A percentile compares a stretch with the other conserved stretches of the same genome.
phyloP scores from a whole-genome alignment of 1,140 invertebrate species.

The Pteromalus puparum region DNA sequence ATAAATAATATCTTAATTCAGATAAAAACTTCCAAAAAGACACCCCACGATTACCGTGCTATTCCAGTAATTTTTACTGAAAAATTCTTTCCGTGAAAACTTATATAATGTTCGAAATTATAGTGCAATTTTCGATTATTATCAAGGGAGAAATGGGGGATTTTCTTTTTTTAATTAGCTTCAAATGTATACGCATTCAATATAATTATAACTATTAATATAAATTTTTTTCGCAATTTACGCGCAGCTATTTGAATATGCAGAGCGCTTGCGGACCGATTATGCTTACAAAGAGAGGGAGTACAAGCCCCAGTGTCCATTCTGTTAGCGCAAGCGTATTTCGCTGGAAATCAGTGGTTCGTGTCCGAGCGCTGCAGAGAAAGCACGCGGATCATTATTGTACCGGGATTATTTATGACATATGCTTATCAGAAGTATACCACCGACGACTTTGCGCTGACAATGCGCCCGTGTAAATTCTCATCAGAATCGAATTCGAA shows the following conservation, averaged over 20 bases:
- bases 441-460: conserved; percentile 22
- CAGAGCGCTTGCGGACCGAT: neutral
- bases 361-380: neutral
- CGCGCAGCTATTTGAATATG: neutral
- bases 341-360: conserved; percentile 24
- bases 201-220: no score
- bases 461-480: conserved; percentile 17
- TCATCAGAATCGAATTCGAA: conserved; percentile 32
- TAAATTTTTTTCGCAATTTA: neutral
- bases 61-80: no score
- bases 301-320: neutral
- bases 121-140: no score
- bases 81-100: no score
- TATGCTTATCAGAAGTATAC: conserved; percentile 43
- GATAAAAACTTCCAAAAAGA: no score
- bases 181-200: no score
- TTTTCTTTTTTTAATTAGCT: no score
- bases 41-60: no score
- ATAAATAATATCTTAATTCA: no score
- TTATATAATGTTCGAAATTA: no score
- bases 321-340: conserved; percentile 23
- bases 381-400: neutral
- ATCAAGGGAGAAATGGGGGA: no score
- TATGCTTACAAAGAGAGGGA: neutral
- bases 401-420: neutral